A percentile compares a stretch with the other conserved stretches of the same genome.
These are phyloP conservation scores for Caenorhabditis becei DNA, from an alignment of 2,888 invertebrate genomes.

Conservation along the genomic window DNA sequence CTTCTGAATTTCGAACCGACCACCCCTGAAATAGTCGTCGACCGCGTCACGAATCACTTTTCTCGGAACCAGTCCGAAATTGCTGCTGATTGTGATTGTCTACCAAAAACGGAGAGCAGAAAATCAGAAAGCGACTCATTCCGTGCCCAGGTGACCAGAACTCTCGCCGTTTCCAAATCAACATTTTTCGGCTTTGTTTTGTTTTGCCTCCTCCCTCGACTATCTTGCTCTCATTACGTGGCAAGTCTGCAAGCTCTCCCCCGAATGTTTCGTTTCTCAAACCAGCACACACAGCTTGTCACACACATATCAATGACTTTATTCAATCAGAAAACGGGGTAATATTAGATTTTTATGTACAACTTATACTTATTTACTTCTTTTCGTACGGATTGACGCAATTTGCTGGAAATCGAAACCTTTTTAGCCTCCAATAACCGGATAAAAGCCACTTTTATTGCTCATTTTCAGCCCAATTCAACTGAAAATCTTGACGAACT, in stretches of 20 bases:
- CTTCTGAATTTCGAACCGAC: not conserved
- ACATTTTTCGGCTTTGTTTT: not conserved
- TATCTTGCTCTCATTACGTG: not conserved
- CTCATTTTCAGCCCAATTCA: not conserved
- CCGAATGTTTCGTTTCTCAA: not conserved
- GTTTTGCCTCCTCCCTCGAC: not conserved
- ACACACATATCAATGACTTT: not conserved
- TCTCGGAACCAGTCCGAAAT: not conserved
- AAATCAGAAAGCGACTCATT: not conserved
- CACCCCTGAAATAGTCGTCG: no score
- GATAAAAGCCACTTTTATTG: no score
- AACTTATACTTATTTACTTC: conserved; percentile 24
- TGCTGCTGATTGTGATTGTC: not conserved
- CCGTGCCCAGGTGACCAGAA: not conserved
- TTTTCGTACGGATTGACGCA: not conserved
- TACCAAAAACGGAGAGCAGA: not conserved
- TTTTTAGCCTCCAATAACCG: not conserved
- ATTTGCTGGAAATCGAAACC: conserved; percentile 6
- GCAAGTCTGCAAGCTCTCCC: not conserved
- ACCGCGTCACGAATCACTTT: not conserved
- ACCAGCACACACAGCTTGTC: not conserved
- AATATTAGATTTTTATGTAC: conserved; percentile 33
- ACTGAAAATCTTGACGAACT: conserved; percentile 68
- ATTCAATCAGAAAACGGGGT: not conserved
- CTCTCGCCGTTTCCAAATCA: no score